Base-by-base conservation (phyloP, 2,888 invertebrate genomes). In the Thera obeliscata region DNA sequence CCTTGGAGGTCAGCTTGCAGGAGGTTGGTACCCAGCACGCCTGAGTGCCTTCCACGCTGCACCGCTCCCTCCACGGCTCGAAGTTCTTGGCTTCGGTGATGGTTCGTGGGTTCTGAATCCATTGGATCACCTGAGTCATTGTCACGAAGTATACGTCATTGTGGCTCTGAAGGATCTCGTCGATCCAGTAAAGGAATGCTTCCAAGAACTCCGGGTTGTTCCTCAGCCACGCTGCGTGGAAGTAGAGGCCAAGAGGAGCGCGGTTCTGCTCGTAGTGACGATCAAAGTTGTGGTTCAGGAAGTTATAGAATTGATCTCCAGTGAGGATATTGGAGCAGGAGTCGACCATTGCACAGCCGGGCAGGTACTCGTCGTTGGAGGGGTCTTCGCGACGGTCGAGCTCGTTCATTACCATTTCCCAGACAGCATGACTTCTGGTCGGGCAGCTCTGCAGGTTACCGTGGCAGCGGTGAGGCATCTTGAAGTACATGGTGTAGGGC, bases 401-500 rank as follows among this genome's bases (percentile, higher is more conserved):
- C 88, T 98, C 98, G 87, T 98, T 98, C 96, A 98, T 97, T 49
- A 98, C 98, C 97, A 98, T 98, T 89, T 98, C 98, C 98, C 98
- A 98, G 49, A 98, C 98, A 58, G 98, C 98, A 88, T 98, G 98
- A 74, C 97, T 97, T 84, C 98, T 96, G 2, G 98, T 98, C 9
- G 98, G 98, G 86, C 98, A 98, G 85, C 96, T 97, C 87, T 98
- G 98, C 67, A 98, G 92, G 89, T 98, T 98, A 72, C 98, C 98
- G 86, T 98, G 98, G 83, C 98, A 98, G 70, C 97, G 95, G 89
- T 98, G 98, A 0, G 98, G 98, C 97, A 98, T 98, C 81, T 97
- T 96, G 95, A 98, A 98, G 95, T 99, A 98, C 96, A 99, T 97
- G 67, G 99, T 99, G 94, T 99, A 99, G 2, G 99, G 99, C 99